Percentiles rank a stretch among this genome's conserved stretches.
phyloP scores from a whole-genome alignment of 2,888 invertebrate species.

The Synanthedon vespiformis region DNA sequence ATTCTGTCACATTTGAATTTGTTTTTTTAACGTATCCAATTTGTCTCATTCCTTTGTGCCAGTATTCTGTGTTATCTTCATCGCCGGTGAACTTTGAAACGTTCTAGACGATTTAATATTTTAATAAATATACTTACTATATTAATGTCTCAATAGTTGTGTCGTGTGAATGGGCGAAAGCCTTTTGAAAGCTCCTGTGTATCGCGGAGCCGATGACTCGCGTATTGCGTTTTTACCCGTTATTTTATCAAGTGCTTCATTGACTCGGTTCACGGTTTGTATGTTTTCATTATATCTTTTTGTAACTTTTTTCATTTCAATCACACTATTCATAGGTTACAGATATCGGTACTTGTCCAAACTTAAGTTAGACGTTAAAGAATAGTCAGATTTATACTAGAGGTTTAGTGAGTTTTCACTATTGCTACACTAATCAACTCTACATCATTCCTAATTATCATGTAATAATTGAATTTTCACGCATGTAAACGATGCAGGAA shows the following conservation, averaged over 20 bases:
- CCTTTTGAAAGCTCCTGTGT: conserved; percentile 28
- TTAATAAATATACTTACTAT: conserved; percentile 4
- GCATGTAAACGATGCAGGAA: no score
- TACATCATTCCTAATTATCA: no score
- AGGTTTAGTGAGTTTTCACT: no score
- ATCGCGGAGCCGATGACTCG: conserved; percentile 30
- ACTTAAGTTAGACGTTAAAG: no score
- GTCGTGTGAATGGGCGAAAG: conserved; percentile 40
- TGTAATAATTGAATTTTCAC: no score
- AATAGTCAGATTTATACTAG: no score
- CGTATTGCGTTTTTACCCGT: conserved; percentile 45
- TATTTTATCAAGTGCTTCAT: conserved; percentile 29
- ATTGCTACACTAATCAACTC: no score
- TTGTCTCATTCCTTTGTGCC: conserved; percentile 14
- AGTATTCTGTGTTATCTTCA: conserved; percentile 14
- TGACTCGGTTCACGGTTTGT: conserved; percentile 5
- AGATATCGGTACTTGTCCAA: no score
- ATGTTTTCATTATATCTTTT: conserved; percentile 2
- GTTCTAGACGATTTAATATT: not conserved
- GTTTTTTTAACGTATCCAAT: conserved; percentile 17
- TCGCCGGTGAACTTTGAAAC: conserved; percentile 5
- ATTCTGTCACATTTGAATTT: conserved; percentile 19
- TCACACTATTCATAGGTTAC: no score
- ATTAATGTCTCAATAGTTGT: conserved; percentile 13
- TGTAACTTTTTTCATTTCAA: not conserved